phyloP scores from a whole-genome alignment of 2,888 invertebrate species.

The Cephus spinipes region DNA sequence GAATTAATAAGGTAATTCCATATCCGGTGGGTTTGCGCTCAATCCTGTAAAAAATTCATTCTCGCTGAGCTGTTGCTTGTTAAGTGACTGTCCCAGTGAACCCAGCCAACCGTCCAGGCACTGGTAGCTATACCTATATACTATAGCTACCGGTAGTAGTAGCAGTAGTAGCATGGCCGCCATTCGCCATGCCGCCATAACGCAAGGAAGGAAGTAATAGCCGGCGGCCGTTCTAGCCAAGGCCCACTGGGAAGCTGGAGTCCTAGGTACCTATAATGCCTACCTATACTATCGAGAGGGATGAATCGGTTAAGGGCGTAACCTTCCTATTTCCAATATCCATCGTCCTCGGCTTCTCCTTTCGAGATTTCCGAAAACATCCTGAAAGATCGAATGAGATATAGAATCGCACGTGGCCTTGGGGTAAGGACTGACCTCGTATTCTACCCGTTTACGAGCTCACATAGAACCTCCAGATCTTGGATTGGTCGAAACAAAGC shows the following conservation, averaged over 20 bases:
- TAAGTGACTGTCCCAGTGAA: not conserved
- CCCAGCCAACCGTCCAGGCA: not conserved
- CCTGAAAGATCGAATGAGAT: not conserved
- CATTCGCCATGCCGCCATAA: not conserved
- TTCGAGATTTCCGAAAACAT: not conserved
- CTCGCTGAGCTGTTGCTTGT: not conserved
- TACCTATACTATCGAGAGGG: not conserved
- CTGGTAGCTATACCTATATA: not conserved
- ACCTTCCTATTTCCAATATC: not conserved
- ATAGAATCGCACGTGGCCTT: not conserved
- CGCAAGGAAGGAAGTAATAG: not conserved
- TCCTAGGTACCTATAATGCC: not conserved
- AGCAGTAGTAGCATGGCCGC: not conserved
- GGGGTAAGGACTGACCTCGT: not conserved
- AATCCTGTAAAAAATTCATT: slow-evolving; percentile 1
- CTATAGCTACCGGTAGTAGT: not conserved
- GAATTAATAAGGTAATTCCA: not conserved
- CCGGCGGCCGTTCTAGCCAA: not conserved
- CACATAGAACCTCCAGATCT: not conserved
- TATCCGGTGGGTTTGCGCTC: not conserved
- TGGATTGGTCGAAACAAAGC: not conserved
- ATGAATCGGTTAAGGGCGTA: not conserved
- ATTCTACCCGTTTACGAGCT: not conserved
- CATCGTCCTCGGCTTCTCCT: not conserved
- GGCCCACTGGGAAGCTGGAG: not conserved